Evolutionary conservation across 2,888 invertebrate genomes (phyloP), one percentile per base, ranked within the genome.

Genomic region (Melikaiella ostensackeni): DNA sequence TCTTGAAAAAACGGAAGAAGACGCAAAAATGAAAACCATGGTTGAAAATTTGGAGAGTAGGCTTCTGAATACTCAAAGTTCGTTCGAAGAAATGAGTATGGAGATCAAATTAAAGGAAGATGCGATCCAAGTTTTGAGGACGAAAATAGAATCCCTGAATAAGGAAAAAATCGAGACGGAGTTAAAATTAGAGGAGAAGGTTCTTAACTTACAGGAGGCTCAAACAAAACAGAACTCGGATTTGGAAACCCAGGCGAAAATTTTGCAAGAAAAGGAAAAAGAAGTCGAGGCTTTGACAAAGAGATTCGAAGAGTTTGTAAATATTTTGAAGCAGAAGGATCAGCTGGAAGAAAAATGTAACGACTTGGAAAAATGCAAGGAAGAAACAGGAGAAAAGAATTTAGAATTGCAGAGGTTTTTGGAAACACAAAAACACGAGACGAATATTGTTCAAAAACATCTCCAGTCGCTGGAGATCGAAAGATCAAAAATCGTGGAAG

Each of bases 121-220:
- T 27, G 78, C 83, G 6, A 33, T 87, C 19, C 33, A 76, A 11
- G 76, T 80, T 13, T 74, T 84, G 2, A 80, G 81, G 13, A 73
- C 75, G 1, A 86, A 87, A 75, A 55, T 86, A 19, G 85, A 87
- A 30, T 76, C 79, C 8, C 6, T 80, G 74, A 80, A 74, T 62
- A 75, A 83, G 75, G 85, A 85, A 16, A 85, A 85, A 75, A 73
- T 84, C 30, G 83, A 84, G 21, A 83, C 81, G 0, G 88, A 89
- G 74, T 75, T 83, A 7, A 87, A 85, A 75, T 77, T 88, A 79
- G 86, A 88, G 16, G 88, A 89, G 74, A 64, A 88, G 4, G 86
- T 89, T 55, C 50, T 80, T 2, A 87, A 85, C 81, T 75, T 89
- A 6, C 86, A 89, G 35, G 85, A 89, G 76, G 82, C 87, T 7